Evolutionary conservation across 1,140 invertebrate species (phyloP).

Genomic region (Platorchestia sp.): DNA sequence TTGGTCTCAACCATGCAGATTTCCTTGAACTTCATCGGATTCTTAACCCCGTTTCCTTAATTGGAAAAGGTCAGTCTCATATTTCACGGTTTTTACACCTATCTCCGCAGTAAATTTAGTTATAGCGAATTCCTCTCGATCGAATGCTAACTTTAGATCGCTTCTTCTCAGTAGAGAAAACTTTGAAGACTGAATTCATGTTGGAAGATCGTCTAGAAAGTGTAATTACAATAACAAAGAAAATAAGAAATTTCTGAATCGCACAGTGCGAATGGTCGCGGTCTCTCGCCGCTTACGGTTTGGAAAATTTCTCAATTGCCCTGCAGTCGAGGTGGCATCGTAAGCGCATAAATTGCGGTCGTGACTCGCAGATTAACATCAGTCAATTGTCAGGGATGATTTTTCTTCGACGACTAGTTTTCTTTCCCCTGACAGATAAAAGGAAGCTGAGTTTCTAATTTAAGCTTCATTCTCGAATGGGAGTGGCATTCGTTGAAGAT

Average conservation of each 20-base stretch:
- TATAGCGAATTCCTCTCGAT: not conserved
- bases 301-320: not conserved
- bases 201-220: not conserved
- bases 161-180: not conserved
- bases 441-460: not conserved
- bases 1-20: not conserved
- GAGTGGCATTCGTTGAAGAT: not conserved
- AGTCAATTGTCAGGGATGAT: conserved; percentile 25
- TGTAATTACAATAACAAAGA: conserved; percentile 1
- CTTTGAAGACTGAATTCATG: not conserved
- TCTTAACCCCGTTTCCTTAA: conserved; percentile 16
- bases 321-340: conserved; percentile 9
- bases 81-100: conserved; percentile 13
- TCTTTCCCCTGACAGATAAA: not conserved
- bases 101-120: not conserved
- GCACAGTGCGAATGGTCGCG: not conserved
- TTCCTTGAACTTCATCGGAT: conserved; percentile 33
- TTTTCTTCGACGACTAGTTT: conserved; percentile 10
- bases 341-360: not conserved
- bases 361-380: conserved; percentile 31
- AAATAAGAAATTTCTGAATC: not conserved
- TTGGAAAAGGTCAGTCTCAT: conserved; percentile 21
- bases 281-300: not conserved
- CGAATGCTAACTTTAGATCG: not conserved
- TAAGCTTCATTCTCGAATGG: not conserved